A percentile compares a stretch with the other conserved stretches of the same genome.
phyloP scores from a whole-genome alignment of 2,113 vertebrate genomes.

The Oenanthe oenanthe region DNA sequence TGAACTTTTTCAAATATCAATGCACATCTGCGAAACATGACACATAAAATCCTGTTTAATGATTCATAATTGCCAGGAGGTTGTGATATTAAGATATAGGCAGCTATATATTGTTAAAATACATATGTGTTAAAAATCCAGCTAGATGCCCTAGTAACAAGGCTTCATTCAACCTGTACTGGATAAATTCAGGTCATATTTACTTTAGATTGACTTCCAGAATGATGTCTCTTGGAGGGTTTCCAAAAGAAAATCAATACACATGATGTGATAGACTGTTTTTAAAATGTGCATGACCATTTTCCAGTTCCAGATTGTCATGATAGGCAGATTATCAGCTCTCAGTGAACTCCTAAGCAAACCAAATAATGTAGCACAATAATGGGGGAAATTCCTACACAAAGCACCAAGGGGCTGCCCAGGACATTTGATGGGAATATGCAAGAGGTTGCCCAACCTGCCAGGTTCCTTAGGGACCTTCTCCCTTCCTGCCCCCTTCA shows the following conservation, averaged over 20 bases:
- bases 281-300: background rate
- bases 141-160: background rate
- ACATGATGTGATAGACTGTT: background rate
- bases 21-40: background rate
- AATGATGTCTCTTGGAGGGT: background rate
- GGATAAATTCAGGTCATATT: background rate
- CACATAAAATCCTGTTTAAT: background rate
- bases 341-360: background rate
- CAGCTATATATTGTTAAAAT: background rate
- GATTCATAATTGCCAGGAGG: background rate
- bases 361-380: background rate
- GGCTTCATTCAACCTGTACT: background rate
- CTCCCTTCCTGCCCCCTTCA: background rate
- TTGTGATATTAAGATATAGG: background rate
- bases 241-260: slow-evolving; percentile 47
- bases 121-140: no score
- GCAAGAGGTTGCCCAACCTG: background rate
- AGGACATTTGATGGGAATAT: background rate
- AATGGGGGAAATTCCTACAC: background rate
- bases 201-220: background rate
- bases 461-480: background rate
- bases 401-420: background rate
- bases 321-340: background rate
- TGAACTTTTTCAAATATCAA: background rate
- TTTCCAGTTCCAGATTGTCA: background rate